phyloP scores from a whole-genome alignment of 2,888 invertebrate genomes.

The Adelphocoris suturalis region DNA sequence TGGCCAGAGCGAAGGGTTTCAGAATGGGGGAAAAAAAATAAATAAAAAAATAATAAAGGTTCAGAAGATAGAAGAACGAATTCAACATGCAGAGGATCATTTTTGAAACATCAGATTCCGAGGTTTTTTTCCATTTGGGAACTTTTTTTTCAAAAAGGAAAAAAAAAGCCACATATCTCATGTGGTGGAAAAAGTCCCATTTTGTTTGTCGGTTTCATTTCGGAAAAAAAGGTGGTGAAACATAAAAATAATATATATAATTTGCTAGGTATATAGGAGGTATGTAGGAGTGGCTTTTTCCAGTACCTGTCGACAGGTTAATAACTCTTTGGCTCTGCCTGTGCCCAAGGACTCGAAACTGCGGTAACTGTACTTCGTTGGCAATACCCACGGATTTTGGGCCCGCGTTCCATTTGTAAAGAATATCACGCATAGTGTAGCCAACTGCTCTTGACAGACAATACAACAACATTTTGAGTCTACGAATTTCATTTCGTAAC shows the following conservation, averaged over 20 bases:
- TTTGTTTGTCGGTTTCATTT: not conserved
- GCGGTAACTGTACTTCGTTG: slow-evolving; percentile 96
- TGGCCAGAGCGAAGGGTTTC: slow-evolving; percentile 31
- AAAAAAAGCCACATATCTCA: slow-evolving; percentile 57
- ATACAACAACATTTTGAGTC: slow-evolving; percentile 74
- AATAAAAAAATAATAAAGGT: not conserved
- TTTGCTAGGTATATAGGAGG: slow-evolving; percentile 40
- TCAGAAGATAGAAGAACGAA: slow-evolving; percentile 49
- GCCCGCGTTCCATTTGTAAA: slow-evolving; percentile 97
- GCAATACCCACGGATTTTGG: slow-evolving; percentile 96
- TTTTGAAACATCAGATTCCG: slow-evolving; percentile 33
- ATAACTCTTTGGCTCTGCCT: slow-evolving; percentile 96
- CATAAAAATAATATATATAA: slow-evolving; percentile 18
- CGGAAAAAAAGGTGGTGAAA: slow-evolving; percentile 1
- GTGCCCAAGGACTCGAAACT: slow-evolving; percentile 97
- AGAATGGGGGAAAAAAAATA: slow-evolving; percentile 16
- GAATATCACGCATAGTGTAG: slow-evolving; percentile 98
- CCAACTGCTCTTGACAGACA: slow-evolving; percentile 85
- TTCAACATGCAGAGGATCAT: slow-evolving; percentile 51
- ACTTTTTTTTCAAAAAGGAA: not conserved
- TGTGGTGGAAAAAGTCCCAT: slow-evolving; percentile 62
- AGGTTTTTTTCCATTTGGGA: slow-evolving; percentile 48
- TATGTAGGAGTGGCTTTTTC: slow-evolving; percentile 41
- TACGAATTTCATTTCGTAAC: slow-evolving; percentile 68
- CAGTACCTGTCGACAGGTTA: slow-evolving; percentile 96